Percentiles rank a stretch among this genome's conserved stretches.
Conservation (phyloP, 2,888 invertebrate genomes). For the Nowickia ferox region DNA sequence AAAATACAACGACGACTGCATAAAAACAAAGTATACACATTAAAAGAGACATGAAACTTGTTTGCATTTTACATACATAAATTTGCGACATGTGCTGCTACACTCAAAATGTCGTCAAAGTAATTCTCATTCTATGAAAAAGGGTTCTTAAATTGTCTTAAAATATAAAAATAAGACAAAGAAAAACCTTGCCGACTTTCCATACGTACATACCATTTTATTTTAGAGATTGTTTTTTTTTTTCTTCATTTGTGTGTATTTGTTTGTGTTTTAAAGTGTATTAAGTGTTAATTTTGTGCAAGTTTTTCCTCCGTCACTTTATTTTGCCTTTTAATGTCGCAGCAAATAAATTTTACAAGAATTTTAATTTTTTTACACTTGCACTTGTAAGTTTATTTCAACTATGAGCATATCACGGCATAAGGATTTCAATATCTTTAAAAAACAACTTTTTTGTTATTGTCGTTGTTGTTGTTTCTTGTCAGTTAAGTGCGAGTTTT, state of each 20-base stretch:
- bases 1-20: constrained; percentile 38
- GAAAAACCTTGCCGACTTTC: constrained; percentile 21
- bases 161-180: not conserved
- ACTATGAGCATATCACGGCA: constrained; percentile 24
- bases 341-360: constrained; percentile 44
- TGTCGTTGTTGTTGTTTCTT: not conserved
- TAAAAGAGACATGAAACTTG: constrained; percentile 44
- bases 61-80: constrained; percentile 72
- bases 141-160: not conserved
- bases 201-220: not conserved
- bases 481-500: constrained; percentile 31
- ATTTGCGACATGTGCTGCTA: constrained; percentile 71
- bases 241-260: not conserved
- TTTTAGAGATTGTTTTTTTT: not conserved
- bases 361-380: constrained; percentile 46
- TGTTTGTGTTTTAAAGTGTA: constrained; percentile 35
- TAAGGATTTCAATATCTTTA: constrained; percentile 59
- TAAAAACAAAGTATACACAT: constrained; percentile 25
- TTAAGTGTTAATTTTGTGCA: constrained; percentile 68
- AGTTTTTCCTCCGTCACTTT: constrained; percentile 24
- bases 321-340: not conserved
- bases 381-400: constrained; percentile 16
- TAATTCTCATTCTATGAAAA: constrained; percentile 37
- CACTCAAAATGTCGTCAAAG: constrained; percentile 65
- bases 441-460: not conserved